Evolutionary conservation across 1,140 invertebrate genomes (phyloP).

Genomic region (Drosophila asahinai): DNA sequence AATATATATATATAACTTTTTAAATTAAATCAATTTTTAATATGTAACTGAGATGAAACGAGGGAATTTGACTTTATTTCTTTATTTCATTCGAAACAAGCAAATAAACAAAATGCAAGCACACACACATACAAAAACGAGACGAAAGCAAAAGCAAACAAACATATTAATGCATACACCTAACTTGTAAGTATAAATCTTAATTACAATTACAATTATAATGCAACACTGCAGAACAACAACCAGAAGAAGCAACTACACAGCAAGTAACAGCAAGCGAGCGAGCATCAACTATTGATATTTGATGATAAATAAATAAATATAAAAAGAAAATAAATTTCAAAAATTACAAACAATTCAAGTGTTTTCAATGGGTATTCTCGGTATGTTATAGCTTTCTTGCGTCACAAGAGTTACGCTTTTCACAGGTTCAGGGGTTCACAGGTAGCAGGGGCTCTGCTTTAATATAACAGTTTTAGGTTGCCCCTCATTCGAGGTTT

Average conservation of each 20-base stretch:
- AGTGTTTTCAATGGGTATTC: not conserved
- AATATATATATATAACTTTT: slow-evolving; percentile 60
- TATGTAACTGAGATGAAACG: slow-evolving; percentile 48
- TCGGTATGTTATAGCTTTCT: too few relatives aligned
- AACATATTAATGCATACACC: slow-evolving; percentile 64
- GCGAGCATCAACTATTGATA: slow-evolving; percentile 69
- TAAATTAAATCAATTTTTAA: slow-evolving; percentile 70
- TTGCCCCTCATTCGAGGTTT: too few relatives aligned
- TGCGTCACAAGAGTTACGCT: too few relatives aligned
- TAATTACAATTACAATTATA: slow-evolving; percentile 77
- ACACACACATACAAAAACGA: slow-evolving; percentile 29
- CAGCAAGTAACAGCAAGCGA: slow-evolving; percentile 58
- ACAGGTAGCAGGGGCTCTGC: too few relatives aligned
- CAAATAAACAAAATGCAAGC: slow-evolving; percentile 15
- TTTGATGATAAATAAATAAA: slow-evolving; percentile 63
- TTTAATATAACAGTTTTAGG: too few relatives aligned
- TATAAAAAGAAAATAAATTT: slow-evolving; percentile 70
- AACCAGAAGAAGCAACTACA: slow-evolving; percentile 74
- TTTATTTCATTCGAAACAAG: slow-evolving; percentile 35
- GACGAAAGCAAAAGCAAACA: slow-evolving; percentile 25
- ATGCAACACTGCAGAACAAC: slow-evolving; percentile 49
- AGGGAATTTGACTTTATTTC: slow-evolving; percentile 9
- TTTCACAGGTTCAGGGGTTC: too few relatives aligned
- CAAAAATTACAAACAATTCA: slow-evolving; percentile 64
- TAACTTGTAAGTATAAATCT: slow-evolving; percentile 80